Conservation (phyloP, 2,888 invertebrate genomes). For the Stegana nigrithorax region DNA sequence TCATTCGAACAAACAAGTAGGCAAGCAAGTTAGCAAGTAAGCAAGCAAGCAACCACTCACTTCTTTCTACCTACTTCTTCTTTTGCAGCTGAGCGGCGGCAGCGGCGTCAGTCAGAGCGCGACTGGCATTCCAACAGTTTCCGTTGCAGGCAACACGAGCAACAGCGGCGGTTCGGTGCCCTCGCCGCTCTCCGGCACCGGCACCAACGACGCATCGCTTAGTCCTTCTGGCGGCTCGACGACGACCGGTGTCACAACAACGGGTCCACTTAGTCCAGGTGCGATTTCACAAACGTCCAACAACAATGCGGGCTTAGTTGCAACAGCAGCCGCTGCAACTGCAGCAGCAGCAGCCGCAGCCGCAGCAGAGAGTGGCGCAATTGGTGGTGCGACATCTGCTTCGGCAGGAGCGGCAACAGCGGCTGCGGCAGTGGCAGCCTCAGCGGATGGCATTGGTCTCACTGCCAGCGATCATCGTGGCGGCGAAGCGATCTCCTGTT, state of each 20-base stretch:
- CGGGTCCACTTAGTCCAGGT: slow-evolving; percentile 67
- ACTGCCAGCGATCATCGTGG: slow-evolving; percentile 38
- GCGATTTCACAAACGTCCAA: slow-evolving; percentile 69
- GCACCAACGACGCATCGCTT: slow-evolving; percentile 79
- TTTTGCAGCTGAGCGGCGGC: slow-evolving; percentile 49
- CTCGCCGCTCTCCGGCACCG: slow-evolving; percentile 82
- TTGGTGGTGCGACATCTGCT: slow-evolving; percentile 31
- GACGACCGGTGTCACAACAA: slow-evolving; percentile 63
- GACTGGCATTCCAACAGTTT: slow-evolving; percentile 28
- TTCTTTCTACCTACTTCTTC: slow-evolving; percentile 18
- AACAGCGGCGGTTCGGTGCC: slow-evolving; percentile 71
- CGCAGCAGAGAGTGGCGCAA: slow-evolving; percentile 36
- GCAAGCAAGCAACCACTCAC: no score
- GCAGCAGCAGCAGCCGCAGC: slow-evolving; percentile 23
- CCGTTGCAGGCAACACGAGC: slow-evolving; percentile 43
- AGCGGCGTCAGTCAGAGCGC: slow-evolving; percentile 59
- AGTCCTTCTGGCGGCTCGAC: slow-evolving; percentile 75
- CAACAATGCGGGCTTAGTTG: slow-evolving; percentile 50
- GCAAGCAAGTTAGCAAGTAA: no score
- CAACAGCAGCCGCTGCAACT: slow-evolving; percentile 11
- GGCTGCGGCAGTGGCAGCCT: slow-evolving; percentile 13
- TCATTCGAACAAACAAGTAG: neutral
- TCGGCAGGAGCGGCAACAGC: slow-evolving; percentile 16
- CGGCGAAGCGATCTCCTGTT: slow-evolving; percentile 73
- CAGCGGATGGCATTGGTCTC: slow-evolving; percentile 12